These are phyloP conservation scores for Anthoptus insignis DNA, from an alignment of 2,888 invertebrate genomes.

Conservation along the genomic window DNA sequence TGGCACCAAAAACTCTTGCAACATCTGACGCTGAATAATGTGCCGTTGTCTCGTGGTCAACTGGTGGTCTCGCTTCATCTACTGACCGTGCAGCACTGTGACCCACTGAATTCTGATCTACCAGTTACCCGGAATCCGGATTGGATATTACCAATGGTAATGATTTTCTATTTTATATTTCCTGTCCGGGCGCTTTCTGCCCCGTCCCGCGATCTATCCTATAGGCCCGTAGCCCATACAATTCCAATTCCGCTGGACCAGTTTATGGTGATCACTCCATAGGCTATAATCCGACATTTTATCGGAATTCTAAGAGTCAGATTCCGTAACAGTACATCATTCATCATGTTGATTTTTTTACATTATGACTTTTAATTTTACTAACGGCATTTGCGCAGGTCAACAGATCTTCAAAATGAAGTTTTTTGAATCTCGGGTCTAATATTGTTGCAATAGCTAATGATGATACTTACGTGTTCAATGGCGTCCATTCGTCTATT, in stretches of 20 bases:
- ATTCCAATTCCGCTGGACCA: conserved; percentile 53
- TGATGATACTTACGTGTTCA: conserved; percentile 45
- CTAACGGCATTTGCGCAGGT: conserved; percentile 16
- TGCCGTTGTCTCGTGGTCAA: too few species aligned
- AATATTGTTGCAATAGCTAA: conserved; percentile 52
- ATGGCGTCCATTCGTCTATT: conserved; percentile 50
- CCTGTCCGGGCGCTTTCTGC: too few species aligned
- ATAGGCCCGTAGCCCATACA: too few species aligned
- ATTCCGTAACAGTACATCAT: conserved; percentile 35
- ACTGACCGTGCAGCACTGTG: too few species aligned
- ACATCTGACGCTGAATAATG: too few species aligned
- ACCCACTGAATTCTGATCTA: too few species aligned
- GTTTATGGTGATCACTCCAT: conserved; percentile 53
- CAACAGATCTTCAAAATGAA: conserved; percentile 50
- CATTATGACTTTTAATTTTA: conserved; percentile 21
- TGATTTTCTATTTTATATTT: too few species aligned
- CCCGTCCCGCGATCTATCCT: too few species aligned
- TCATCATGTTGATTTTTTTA: conserved; percentile 10
- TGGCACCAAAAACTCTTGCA: too few species aligned
- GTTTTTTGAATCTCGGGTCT: conserved; percentile 56
- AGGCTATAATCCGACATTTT: conserved; percentile 47
- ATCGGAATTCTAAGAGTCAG: conserved; percentile 52
- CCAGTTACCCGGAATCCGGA: too few species aligned
- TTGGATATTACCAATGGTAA: too few species aligned
- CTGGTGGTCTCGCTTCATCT: too few species aligned